Evolutionary conservation across 2,113 vertebrate species (phyloP), one percentile per base, ranked within the genome.

Genomic region (Urocolius indicus): DNA sequence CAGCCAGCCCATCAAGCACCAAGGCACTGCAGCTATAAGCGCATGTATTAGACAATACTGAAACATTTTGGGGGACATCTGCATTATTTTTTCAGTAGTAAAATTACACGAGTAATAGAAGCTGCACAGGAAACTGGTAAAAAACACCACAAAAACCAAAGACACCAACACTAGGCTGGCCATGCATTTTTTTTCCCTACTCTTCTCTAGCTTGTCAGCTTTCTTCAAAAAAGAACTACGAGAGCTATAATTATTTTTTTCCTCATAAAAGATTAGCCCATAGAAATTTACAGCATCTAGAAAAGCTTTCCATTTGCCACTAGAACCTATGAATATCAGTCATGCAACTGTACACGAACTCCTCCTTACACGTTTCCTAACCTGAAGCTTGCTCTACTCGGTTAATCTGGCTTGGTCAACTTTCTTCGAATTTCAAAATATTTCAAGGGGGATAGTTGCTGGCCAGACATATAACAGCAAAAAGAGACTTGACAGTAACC

Each of bases 101-200:
- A 41, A 41, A 41, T 41, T 41, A 41, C 38, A 41, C 15, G 19
- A 68, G 29, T 19, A 79, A 18, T 30, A 66, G 45, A 46, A 85
- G 48, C 29, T 48, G n/a, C 18, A 5, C 6, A 12, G 7, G 6
- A 54, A 87, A 62, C 6, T 13, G 12, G 13, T 22, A 49, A 58
- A 78, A 57, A 36, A 30, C 55, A 16, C 7, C 27, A 41, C 34
- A 32, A n/a, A 49, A 48, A 67, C 14, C 20, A 68, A 51, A 76
- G 10, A 52, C 4, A 26, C 11, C 20, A 16, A 36, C 27, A 51
- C 17, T 17, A 18, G 4, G 59, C 12, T 5, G n/a, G 8, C 22
- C 59, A 3, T 21, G 41, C 11, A 38, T 16, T 18, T 9, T 16
- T 24, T 2, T 3, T 3, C 4, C 2, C 8, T 11, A 3, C 4